Evolutionary conservation across 2,888 invertebrate species (phyloP).

Genomic region (Epinotia demarniana): DNA sequence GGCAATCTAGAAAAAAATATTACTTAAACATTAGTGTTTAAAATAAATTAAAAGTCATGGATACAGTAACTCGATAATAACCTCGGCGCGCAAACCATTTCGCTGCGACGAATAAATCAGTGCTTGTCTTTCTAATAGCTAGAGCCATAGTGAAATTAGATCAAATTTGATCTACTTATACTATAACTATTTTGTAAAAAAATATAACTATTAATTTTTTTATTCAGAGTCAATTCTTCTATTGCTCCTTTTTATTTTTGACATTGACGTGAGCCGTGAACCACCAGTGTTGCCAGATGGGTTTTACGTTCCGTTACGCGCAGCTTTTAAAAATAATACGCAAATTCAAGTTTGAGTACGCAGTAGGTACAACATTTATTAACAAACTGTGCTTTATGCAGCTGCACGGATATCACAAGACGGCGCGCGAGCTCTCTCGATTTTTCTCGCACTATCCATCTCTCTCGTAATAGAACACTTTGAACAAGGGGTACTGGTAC

Average conservation of each 20-base stretch:
- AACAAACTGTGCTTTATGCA: no score
- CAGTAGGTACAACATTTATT: no score
- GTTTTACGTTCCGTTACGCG: no score
- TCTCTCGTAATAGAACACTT: no score
- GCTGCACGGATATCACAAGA: no score
- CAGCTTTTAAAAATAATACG: no score
- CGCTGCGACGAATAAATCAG: conserved; percentile 60
- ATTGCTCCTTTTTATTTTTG: neutral
- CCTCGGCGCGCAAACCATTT: conserved; percentile 77
- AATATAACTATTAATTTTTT: neutral
- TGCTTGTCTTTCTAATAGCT: conserved; percentile 61
- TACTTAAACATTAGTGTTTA: neutral
- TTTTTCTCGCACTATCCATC: no score
- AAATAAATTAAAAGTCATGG: neutral
- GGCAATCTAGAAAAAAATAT: conserved; percentile 61
- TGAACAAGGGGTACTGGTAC: no score
- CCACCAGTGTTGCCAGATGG: no score
- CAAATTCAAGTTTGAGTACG: no score
- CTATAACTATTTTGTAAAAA: neutral
- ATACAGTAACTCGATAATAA: conserved; percentile 55
- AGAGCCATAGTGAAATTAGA: conserved; percentile 63
- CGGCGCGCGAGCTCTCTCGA: no score
- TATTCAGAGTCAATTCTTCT: neutral
- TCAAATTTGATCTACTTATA: neutral
- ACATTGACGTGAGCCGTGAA: neutral